Percentiles rank a stretch among this genome's conserved stretches.
Conservation (phyloP, 2,888 invertebrate genomes). For the Campoletis raptor region DNA sequence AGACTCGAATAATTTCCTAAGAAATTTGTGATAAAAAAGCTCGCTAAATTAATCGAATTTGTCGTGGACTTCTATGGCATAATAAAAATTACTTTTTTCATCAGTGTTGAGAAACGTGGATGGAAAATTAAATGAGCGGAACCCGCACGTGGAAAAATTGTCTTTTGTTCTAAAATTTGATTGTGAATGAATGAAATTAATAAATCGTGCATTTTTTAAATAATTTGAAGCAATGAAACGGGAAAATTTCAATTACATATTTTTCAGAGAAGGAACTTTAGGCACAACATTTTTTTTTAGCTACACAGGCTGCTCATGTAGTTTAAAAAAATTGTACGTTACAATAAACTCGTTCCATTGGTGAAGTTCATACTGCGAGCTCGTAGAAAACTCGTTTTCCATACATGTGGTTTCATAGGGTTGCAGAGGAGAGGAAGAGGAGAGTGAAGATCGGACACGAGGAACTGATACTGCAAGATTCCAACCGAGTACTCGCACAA, state of each 20-base stretch:
- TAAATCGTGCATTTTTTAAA: neutral
- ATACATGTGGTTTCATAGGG: conserved; percentile 38
- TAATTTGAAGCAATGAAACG: neutral
- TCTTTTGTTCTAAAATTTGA: neutral
- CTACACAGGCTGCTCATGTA: neutral
- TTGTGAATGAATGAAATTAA: neutral
- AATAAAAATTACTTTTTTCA: neutral
- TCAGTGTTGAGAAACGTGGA: neutral
- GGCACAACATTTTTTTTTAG: neutral
- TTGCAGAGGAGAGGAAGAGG: conserved; percentile 1
- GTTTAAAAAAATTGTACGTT: neutral
- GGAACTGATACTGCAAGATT: conserved; percentile 42
- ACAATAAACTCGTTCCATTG: conserved; percentile 51
- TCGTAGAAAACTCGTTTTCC: conserved; percentile 64
- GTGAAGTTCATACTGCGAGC: conserved; percentile 48
- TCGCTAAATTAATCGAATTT: neutral
- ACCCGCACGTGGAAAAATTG: neutral
- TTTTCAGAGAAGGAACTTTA: neutral
- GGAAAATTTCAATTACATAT: neutral
- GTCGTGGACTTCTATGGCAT: neutral
- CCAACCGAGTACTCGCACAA: conserved; percentile 4
- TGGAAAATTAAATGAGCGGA: neutral
- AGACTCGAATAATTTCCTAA: neutral
- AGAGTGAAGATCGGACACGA: conserved; percentile 25
- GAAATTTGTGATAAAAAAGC: neutral